phyloP scores from a whole-genome alignment of 2,888 invertebrate species.

The Alloplasta piceator region DNA sequence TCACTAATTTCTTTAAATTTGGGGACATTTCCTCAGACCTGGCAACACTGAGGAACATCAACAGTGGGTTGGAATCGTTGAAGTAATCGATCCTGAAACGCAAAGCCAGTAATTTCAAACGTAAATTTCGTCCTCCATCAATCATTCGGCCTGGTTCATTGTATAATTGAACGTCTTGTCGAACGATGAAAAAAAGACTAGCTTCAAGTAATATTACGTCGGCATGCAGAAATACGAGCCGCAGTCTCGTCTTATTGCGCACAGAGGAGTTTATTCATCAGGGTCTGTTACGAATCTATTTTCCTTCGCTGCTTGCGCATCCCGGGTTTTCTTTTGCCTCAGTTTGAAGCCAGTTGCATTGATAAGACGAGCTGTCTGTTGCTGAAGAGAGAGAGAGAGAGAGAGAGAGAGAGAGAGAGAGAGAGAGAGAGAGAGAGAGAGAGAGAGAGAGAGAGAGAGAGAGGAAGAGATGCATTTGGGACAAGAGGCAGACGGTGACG shows the following conservation, averaged over 20 bases:
- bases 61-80: neutral
- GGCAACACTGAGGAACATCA: too few species aligned
- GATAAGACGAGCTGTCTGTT: conserved; percentile 15
- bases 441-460: too few species aligned
- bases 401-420: neutral
- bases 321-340: conserved; percentile 11
- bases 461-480: neutral
- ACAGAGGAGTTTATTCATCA: conserved; percentile 19
- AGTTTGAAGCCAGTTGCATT: conserved; percentile 21
- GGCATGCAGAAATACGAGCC: conserved; percentile 24
- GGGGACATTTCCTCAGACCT: too few species aligned
- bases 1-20: too few species aligned
- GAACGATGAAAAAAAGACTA: conserved; percentile 17
- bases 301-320: conserved; percentile 1
- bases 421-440: neutral
- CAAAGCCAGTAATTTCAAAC: conserved; percentile 41
- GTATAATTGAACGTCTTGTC: conserved; percentile 31
- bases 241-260: conserved; percentile 2
- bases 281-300: neutral
- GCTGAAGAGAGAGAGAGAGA: neutral
- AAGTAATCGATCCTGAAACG: conserved; percentile 39
- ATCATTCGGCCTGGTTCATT: conserved; percentile 13
- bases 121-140: conserved; percentile 26
- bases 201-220: conserved; percentile 12
- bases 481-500: conserved; percentile 13